Evolutionary conservation across 2,888 invertebrate species (phyloP), one percentile per base, ranked within the genome.

Genomic region (Pseudococcus viburni): DNA sequence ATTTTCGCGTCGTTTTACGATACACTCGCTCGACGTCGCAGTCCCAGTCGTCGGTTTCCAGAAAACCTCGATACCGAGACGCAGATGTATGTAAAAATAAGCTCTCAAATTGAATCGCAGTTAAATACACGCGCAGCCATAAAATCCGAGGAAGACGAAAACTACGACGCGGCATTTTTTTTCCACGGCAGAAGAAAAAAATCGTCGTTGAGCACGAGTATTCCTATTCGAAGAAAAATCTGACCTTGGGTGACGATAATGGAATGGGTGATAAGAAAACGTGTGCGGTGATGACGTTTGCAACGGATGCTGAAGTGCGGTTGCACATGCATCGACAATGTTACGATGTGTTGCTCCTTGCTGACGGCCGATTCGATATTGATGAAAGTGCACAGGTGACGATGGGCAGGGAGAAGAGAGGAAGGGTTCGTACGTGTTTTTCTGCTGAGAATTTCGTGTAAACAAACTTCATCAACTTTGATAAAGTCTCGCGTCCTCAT

Each of bases 41-140:
- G 26, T 33, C 26, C 26, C 26, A 33, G 1, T 33, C 26, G 26
- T 33, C 48, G 12, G 48, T 51, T 55, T 55, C 7, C 55, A n/a
- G 55, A 55, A n/a, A 55, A n/a, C 12, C n/a, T 55, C 55, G 12
- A 8, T 22, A 64, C 64, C 55, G 12, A 8, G 64, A 64, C 64
- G 64, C 64, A 64, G 64, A 64, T 64, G 64, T 22, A 64, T 22
- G 64, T 64, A 64, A 64, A 64, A 64, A 64, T 64, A 64, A 64
- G 64, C 64, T 64, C 22, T 64, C 9, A 22, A 19, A 22, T 64
- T 22, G 64, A 64, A 22, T 64, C 64, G 64, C 11, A 64, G 64
- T 64, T 64, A 64, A 64, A 64, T 64, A 64, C 64, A 64, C 64
- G 64, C 64, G 64, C 22, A 22, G 64, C 22, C 22, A 22, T 64